Evolutionary conservation across 2,113 vertebrate genomes (phyloP).

Genomic region (Corynorhinus townsendii): DNA sequence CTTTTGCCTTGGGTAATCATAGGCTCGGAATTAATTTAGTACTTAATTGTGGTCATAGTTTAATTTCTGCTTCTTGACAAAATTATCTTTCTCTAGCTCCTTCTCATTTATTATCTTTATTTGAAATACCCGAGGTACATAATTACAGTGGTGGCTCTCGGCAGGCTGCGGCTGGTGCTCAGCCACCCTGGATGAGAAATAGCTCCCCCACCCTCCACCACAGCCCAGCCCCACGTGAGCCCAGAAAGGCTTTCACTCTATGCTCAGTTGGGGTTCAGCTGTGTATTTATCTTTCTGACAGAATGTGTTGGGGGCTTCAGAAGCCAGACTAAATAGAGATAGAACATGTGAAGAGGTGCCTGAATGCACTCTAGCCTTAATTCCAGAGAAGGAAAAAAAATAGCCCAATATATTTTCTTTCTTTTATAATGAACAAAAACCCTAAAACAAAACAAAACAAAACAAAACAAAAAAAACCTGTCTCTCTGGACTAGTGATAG

Average conservation of each 20-base stretch:
- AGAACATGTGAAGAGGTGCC: not conserved
- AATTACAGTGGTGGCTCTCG: not conserved
- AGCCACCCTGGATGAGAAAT: not conserved
- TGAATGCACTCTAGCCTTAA: not conserved
- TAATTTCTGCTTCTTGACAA: constrained; percentile 42
- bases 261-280: not conserved
- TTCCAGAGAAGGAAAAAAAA: not conserved
- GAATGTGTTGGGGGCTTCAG: not conserved
- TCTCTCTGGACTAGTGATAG: not conserved
- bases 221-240: not conserved
- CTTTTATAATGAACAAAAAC: not conserved
- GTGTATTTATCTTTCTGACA: not conserved
- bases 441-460: not conserved
- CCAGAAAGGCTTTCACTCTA: not conserved
- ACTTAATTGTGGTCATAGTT: constrained; percentile 41
- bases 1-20: constrained; percentile 29
- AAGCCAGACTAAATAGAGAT: not conserved
- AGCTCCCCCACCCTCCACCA: not conserved
- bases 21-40: constrained; percentile 43
- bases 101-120: not conserved
- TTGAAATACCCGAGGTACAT: not conserved
- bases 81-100: constrained; percentile 1
- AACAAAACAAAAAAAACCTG: not conserved
- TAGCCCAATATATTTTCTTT: not conserved
- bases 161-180: not conserved